Evolutionary conservation across 2,888 invertebrate species (phyloP).

Genomic region (Zaprionus bogoriensis): DNA sequence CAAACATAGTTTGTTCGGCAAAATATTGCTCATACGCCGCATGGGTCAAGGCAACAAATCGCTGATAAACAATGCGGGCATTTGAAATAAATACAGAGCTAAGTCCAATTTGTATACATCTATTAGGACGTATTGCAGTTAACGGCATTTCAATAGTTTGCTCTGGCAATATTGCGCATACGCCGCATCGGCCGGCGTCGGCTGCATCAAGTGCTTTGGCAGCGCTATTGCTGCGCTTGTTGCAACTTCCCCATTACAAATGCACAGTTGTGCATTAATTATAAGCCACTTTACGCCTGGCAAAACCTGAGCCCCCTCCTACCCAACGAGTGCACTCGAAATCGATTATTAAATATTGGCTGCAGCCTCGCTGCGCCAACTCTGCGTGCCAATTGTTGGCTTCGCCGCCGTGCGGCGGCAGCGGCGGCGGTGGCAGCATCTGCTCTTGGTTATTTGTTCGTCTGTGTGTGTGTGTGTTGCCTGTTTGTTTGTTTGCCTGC

Average conservation of each 20-base stretch:
- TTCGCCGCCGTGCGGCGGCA: neutral
- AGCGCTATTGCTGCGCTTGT: neutral
- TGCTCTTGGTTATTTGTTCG: constrained; percentile 1
- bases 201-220: constrained; percentile 8
- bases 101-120: neutral
- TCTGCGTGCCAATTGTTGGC: constrained; percentile 29
- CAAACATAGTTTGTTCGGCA: no score
- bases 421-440: neutral
- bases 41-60: neutral
- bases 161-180: constrained; percentile 7
- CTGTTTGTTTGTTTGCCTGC: constrained; percentile 25
- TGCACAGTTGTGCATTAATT: constrained; percentile 58
- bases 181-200: no score
- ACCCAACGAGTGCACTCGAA: constrained; percentile 16
- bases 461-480: constrained; percentile 12
- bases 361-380: constrained; percentile 36
- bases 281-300: constrained; percentile 45
- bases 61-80: no score
- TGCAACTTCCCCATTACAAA: constrained; percentile 19
- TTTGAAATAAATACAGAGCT: no score
- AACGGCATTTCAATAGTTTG: neutral
- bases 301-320: constrained; percentile 15
- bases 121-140: neutral
- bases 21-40: constrained; percentile 14
- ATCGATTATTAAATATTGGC: constrained; percentile 68